Conservation (phyloP, 2,113 vertebrate genomes). For the Rana temporaria region DNA sequence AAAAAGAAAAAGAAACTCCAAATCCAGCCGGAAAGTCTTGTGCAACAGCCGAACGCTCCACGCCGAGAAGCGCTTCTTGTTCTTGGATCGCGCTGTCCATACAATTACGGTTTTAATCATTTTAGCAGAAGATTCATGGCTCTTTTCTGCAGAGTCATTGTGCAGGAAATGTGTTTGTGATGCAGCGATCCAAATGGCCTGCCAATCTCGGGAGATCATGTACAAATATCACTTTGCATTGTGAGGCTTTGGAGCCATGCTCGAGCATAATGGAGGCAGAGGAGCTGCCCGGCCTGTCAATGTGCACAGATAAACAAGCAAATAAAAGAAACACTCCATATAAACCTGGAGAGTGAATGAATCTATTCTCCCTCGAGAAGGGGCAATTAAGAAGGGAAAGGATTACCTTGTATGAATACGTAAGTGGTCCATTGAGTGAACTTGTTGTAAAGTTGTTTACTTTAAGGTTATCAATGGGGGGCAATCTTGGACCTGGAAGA, state of each 20-base stretch:
- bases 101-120: constrained; percentile 69
- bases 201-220: background rate
- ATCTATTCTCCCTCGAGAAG: too few relatives aligned
- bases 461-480: too few relatives aligned
- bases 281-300: background rate
- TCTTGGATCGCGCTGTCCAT: constrained; percentile 63
- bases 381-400: too few relatives aligned
- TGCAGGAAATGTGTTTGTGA: constrained; percentile 1
- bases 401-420: too few relatives aligned
- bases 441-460: too few relatives aligned
- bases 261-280: background rate
- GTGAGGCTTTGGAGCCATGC: background rate
- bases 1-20: background rate
- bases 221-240: background rate
- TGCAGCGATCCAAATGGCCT: background rate
- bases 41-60: background rate
- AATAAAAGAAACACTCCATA: too few relatives aligned
- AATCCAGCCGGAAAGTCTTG: background rate
- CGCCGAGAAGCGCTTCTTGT: constrained; percentile 41
- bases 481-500: too few relatives aligned
- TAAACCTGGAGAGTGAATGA: too few relatives aligned
- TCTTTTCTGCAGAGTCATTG: constrained; percentile 54
- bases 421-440: too few relatives aligned
- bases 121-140: constrained; percentile 59
- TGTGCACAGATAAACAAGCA: too few relatives aligned